Evolutionary conservation across 2,797 vertebrate genomes (phyloP), one percentile per base, ranked within the genome.

Genomic region (Brachyrhaphis roseni): DNA sequence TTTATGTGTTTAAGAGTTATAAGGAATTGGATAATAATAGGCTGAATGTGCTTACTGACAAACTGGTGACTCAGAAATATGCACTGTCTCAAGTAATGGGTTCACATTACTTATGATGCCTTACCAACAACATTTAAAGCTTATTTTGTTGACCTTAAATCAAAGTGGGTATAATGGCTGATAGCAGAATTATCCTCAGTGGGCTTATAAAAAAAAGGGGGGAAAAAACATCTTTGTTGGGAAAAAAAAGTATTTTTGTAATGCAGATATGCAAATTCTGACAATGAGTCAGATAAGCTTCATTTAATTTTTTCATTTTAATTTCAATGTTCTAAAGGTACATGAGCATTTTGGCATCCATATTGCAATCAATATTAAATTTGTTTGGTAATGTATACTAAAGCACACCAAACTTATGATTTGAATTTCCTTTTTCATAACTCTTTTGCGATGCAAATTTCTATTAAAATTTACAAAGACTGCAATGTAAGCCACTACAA

Each of bases 11-110:
- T 5, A 51, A 45, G 28, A 47, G 8, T 23, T 39, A 36, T 28
- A 74, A 72, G 53, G 75, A 73, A 55, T 70, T 20, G 8, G 10
- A 75, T 51, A 47, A 45, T 39, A 36, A 57, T 36, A 72, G 72
- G 55, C n/a, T 76, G 47, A 71, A 47, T 57, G 41, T 8, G 15
- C 13, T 59, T 12, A 59, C 57, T 31, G 15, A 34, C 36, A 78
- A 41, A 74, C 11, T 3, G 28, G 47, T 43, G 53, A 47, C n/a
- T 77, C 64, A 43, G 15, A 57, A 8, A 57, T 64, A 34, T 8
- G 13, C 28, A 34, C 31, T 3, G 39, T 68, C 20, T 36, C 20
- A 41, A 4, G 26, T 20, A 68, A 41, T 11, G 3, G 64, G 64
- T 26, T 34, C 20, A 12, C 36, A 68, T 26, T 23, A 26, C 18